These are phyloP conservation scores for Caenorhabditis becei DNA, from an alignment of 2,888 invertebrate species.

Conservation along the genomic window DNA sequence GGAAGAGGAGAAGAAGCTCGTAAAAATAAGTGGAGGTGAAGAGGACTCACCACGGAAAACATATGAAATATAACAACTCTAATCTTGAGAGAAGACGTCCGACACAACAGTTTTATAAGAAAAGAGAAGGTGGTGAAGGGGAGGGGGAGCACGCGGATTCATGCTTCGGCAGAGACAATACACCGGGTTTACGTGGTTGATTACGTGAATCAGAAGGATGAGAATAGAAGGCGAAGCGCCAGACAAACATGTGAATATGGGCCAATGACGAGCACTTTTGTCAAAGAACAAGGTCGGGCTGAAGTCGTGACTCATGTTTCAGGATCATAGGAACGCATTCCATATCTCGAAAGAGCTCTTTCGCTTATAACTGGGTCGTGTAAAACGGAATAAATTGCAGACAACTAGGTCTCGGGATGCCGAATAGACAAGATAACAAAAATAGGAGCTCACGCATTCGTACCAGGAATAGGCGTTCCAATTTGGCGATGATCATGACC, in stretches of 20 bases:
- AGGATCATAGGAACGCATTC: no score
- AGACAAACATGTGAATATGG: conserved; percentile 5
- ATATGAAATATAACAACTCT: no score
- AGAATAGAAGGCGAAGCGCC: not conserved
- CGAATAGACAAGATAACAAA: not conserved
- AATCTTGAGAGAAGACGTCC: conserved; percentile 2
- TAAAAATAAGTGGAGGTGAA: conserved; percentile 30
- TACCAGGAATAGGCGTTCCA: conserved; percentile 8
- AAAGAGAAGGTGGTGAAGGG: conserved; percentile 15
- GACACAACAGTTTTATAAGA: conserved; percentile 31
- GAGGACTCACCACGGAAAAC: conserved; percentile 11
- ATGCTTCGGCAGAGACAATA: conserved; percentile 25
- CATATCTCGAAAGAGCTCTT: no score
- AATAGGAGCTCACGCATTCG: conserved; percentile 23
- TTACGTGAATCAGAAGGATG: conserved; percentile 30
- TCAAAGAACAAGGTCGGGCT: not conserved
- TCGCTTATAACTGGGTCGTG: not conserved
- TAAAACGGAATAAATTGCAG: not conserved
- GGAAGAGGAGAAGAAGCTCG: conserved; percentile 4
- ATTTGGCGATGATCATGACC: conserved; percentile 19
- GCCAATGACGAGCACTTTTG: conserved; percentile 8
- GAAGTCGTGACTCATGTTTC: no score
- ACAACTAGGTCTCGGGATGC: not conserved
- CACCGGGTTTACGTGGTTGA: conserved; percentile 41
- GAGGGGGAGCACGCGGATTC: conserved; percentile 38